A percentile compares a stretch with the other conserved stretches of the same genome.
Evolutionary conservation across 53 echinoderm and acorn worm species (phyloP).

Genomic region (Echinarachnius parma): DNA sequence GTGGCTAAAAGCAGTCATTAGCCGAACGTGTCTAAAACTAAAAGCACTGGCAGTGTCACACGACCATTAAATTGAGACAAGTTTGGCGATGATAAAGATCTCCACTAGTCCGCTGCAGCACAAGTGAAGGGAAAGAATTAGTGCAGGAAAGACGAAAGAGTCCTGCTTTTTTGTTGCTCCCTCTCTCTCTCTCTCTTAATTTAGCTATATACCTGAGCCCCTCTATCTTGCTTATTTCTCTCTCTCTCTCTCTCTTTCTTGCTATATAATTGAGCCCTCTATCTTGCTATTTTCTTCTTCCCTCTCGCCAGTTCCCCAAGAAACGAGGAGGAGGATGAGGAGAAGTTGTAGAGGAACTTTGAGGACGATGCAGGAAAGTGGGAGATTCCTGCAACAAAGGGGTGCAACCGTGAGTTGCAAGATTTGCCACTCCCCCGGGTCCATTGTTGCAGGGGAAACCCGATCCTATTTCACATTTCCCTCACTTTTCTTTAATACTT

Average conservation of each 20-base stretch:
- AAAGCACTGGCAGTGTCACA: slow-evolving; percentile 43
- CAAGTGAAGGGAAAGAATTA: too few species aligned
- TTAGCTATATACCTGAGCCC: too few species aligned
- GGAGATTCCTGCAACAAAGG: slow-evolving; percentile 38
- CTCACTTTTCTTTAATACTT: slow-evolving; percentile 13
- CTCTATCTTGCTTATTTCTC: too few species aligned
- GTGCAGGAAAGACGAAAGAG: too few species aligned
- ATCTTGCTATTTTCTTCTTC: too few species aligned
- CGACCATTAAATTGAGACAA: slow-evolving; percentile 44
- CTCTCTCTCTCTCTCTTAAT: slow-evolving; percentile 17
- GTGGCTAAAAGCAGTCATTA: too few species aligned
- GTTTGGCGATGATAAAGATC: slow-evolving; percentile 29
- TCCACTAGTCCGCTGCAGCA: too few species aligned
- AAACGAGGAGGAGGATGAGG: slow-evolving; percentile 23
- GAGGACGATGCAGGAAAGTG: slow-evolving; percentile 33
- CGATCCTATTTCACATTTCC: slow-evolving; percentile 31
- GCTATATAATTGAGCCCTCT: too few species aligned
- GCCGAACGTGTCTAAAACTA: too few species aligned
- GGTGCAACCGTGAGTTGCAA: slow-evolving; percentile 45
- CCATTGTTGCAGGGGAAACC: slow-evolving; percentile 15
- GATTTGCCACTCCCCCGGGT: slow-evolving; percentile 25
- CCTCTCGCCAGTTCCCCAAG: too few species aligned
- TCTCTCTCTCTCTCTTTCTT: too few species aligned
- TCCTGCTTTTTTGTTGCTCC: background rate
- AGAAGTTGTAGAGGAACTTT: slow-evolving; percentile 32